Conservation (phyloP, 2,113 vertebrate species). For the Petrocephalus microphthalmus region DNA sequence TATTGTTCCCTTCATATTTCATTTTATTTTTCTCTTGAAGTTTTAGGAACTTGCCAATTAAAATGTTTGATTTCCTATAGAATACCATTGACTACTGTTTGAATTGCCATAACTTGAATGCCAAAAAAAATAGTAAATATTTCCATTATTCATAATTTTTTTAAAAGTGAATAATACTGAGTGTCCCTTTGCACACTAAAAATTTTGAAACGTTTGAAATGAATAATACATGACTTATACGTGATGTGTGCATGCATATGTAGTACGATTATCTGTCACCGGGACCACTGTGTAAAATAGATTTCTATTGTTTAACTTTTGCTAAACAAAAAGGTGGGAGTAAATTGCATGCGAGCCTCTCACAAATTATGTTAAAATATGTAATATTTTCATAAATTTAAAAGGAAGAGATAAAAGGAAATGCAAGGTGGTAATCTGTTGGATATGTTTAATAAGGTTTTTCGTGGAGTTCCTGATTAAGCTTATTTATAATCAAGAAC, state of each 20-base stretch:
- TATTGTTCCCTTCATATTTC: slow-evolving; percentile 27
- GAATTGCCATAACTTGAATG: slow-evolving; percentile 22
- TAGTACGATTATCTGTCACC: neutral
- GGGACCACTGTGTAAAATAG: neutral
- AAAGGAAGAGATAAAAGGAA: neutral
- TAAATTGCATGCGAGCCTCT: neutral
- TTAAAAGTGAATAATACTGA: neutral
- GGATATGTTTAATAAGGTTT: neutral
- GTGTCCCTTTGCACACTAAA: neutral
- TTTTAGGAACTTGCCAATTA: slow-evolving; percentile 22
- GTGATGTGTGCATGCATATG: neutral
- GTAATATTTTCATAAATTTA: neutral
- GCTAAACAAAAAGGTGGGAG: neutral
- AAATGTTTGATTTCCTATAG: slow-evolving; percentile 12
- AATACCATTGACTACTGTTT: slow-evolving; percentile 2
- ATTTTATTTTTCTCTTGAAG: neutral
- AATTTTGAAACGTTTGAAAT: neutral
- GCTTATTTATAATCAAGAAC: neutral
- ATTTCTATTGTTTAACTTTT: neutral
- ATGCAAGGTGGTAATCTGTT: neutral
- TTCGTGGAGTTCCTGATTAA: neutral
- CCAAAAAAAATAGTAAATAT: slow-evolving; percentile 22
- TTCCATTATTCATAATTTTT: neutral
- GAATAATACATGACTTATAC: neutral
- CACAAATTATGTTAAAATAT: neutral